Evolutionary conservation across 2,113 vertebrate genomes (phyloP), one percentile per base, ranked within the genome.

Genomic region (Rattus rattus): DNA sequence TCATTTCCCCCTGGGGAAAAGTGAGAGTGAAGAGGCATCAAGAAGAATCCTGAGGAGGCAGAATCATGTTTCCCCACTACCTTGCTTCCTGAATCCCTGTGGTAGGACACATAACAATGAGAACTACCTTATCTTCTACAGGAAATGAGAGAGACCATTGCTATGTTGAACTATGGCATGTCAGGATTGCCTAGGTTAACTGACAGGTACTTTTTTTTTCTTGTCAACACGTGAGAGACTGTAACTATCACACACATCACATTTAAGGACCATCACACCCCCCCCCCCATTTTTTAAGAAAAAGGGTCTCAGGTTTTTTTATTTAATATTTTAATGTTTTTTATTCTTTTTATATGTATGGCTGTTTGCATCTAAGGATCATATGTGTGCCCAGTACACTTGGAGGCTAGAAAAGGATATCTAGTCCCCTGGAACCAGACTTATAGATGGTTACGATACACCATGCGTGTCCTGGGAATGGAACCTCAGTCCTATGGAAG

Each of bases 1-100:
- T 92, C 39, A 73, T 24, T 26, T 79, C 39, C 13, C 24, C 22
- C 5, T 43, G 11, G 19, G 14, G 83, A 70, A 17, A 22, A 61
- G 9, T 26, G 16, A 36, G 22, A 1, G 26, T 5, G 33, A 7
- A 7, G 14, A 36, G 17, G 24, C 2, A 0, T 5, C 7, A n/a
- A 28, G 59, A 65, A 54, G 87, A 89, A 5, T 43, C n/a, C 67
- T 69, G 24, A 56, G 13, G 49, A 9, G 14, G 7, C 28, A 75
- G 17, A 67, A 49, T 52, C 49, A 16, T 47, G 17, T 59, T 20
- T 22, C 36, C 36, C 49, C 67, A 70, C 52, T 9, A 80, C 43
- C 0, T 9, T 56, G 56, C 65, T 80, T 83, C 30, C 43, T 49
- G 86, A 65, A 36, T 87, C 88, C 67, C 69, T 54, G 12, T 5